Evolutionary conservation across 2,888 invertebrate species (phyloP).

Genomic region (Latrodectus hesperus): DNA sequence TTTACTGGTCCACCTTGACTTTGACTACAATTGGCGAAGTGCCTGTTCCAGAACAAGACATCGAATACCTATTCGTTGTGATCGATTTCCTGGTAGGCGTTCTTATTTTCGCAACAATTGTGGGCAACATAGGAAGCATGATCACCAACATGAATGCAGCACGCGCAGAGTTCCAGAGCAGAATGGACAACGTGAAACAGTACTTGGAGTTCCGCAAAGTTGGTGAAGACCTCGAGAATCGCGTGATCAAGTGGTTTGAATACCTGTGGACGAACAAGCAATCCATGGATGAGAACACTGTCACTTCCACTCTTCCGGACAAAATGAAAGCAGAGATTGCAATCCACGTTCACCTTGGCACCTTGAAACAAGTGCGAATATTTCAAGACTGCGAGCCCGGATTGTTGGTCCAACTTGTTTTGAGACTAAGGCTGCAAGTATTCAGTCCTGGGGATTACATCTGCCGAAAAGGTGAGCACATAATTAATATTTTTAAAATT

Average conservation of each 20-base stretch:
- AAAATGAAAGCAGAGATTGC: conserved; percentile 97
- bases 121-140: conserved; percentile 92
- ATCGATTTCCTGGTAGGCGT: conserved; percentile 95
- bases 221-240: conserved; percentile 84
- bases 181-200: conserved; percentile 96
- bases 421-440: conserved; percentile 90
- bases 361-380: conserved; percentile 79
- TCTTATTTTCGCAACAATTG: conserved; percentile 96
- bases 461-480: conserved; percentile 86
- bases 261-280: conserved; percentile 91
- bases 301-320: conserved; percentile 84
- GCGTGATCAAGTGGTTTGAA: conserved; percentile 95
- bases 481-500: no score
- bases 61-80: conserved; percentile 94
- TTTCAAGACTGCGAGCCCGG: conserved; percentile 95
- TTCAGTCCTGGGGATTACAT: conserved; percentile 97
- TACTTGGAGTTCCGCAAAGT: conserved; percentile 94
- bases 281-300: conserved; percentile 88
- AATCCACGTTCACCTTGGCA: conserved; percentile 95
- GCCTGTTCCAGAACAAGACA: conserved; percentile 92
- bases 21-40: conserved; percentile 94
- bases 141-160: conserved; percentile 96
- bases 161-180: conserved; percentile 89
- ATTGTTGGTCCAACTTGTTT: conserved; percentile 90
- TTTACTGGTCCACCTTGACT: conserved; percentile 98